phyloP scores from a whole-genome alignment of 2,797 vertebrate genomes.

The Parauchenoglanis ngamensis region DNA sequence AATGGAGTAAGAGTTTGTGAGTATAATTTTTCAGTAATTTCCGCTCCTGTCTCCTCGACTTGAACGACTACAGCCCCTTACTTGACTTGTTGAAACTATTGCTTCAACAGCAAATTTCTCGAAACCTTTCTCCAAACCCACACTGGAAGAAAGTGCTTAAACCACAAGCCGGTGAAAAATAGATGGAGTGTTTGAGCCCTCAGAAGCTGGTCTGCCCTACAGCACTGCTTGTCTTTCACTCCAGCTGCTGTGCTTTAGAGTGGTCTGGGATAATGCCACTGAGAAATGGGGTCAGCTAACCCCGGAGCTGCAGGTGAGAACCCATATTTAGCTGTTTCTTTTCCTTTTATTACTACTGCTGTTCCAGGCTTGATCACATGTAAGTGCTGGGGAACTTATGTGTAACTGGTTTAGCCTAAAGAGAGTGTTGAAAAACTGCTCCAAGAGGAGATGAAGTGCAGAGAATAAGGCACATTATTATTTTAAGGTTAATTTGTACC shows the following conservation, averaged over 20 bases:
- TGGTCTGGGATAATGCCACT: constrained; percentile 31
- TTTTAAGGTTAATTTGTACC: constrained; percentile 51
- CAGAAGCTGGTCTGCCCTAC: constrained; percentile 31
- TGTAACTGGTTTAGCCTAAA: constrained; percentile 48
- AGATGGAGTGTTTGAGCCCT: constrained; percentile 16
- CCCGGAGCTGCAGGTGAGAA: constrained; percentile 29
- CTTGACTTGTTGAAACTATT: neutral
- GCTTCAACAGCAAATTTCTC: neutral
- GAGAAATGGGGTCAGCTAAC: constrained; percentile 41
- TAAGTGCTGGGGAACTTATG: constrained; percentile 26
- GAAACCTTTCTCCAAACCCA: constrained; percentile 32
- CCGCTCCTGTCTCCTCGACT: neutral
- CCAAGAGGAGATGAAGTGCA: constrained; percentile 43
- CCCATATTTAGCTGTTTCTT: constrained; percentile 40
- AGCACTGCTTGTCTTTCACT: constrained; percentile 43
- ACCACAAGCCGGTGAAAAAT: constrained; percentile 33
- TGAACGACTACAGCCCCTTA: neutral
- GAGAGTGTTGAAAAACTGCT: constrained; percentile 36
- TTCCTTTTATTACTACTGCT: constrained; percentile 28
- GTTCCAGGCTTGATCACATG: constrained; percentile 12
- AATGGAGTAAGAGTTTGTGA: neutral
- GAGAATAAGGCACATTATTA: constrained; percentile 40
- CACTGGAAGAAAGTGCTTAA: constrained; percentile 23
- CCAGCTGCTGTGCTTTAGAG: constrained; percentile 21
- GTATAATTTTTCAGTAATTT: neutral